Evolutionary conservation across 2,797 vertebrate genomes (phyloP), one percentile per base, ranked within the genome.

Genomic region (Sylvilagus floridanus): DNA sequence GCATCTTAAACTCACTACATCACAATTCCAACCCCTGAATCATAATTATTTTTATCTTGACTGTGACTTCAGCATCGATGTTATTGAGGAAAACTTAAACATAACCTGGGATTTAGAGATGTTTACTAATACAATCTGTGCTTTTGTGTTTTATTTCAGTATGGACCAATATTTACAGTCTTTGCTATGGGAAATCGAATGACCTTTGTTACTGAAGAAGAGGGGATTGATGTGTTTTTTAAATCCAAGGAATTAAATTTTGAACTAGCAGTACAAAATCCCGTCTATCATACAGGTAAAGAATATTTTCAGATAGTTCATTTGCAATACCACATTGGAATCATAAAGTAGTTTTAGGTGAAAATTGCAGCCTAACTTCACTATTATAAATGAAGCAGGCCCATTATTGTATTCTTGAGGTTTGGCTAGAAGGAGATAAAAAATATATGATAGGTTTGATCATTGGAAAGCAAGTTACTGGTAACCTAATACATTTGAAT

Each of bases 141-240:
- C 87, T 87, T 79, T 30, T 95, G 37, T 95, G 57, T 93, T 94
- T 84, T 96, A 57, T 98, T 97, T 62, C 96, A 99, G 99, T 97
- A 98, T 24, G 98, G 99, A 37, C 98, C 99, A 30, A 76, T 99
- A 60, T 99, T 99, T 98, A 99, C 99, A 13, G 73, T 99, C 85
- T 94, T 98, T 0, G 98, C 98, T 50, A 76, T 98, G 92, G 99
- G 99, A 28, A 98, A 98, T 63, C 97, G 98, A 3, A 98, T 99
- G 85, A 99, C 99, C 30, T 99, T 99, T 97, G 97, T 99, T 87
- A 99, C 98, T 8, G 98, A 98, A 71, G 98, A 98, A 88, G 98
- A 99, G 93, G 98, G 98, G 93, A 91, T 98, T 21, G 93, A 98
- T 84, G 95, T 97, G 21, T 99, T 99, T 97, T 98, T 99, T 91